Evolutionary conservation across 2,888 invertebrate species (phyloP), one percentile per base, ranked within the genome.

Genomic region (Tetragnatha montana): DNA sequence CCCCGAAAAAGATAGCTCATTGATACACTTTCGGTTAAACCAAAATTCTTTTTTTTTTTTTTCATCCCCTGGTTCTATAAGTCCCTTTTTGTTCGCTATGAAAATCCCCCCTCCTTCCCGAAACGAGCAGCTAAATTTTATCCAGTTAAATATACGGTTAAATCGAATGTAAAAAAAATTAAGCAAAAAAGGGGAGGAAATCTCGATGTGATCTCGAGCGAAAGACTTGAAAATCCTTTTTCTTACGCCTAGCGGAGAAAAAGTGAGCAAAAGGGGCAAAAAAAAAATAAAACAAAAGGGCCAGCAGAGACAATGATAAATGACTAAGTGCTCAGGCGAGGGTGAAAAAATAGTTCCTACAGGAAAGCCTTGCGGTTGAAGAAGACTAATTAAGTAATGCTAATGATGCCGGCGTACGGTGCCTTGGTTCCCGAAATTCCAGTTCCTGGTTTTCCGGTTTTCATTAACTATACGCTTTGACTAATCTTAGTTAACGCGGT

Each of bases 281-380:
- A 79, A 60, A 60, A 79, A 21, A 60, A 50, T 22, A 35, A 6
- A 71, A 81, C 21, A 70, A 49, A 71, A 50, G 17, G 51, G 22
- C 10, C 22, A n/a, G 71, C 79, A 86, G 60, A 86, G 85, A 86
- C 79, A 86, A 86, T 86, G 85, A 86, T 86, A 86, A 86, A 86
- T 86, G 85, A 79, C 22, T 82, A 35, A 51, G 60, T 51, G 49
- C 73, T 19, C 14, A 70, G 50, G 50, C 22, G 60, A 71, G 22
- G 60, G 0, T 14, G n/a, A 73, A 70, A 71, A 60, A 79, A n/a
- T n/a, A 70, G 12, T 60, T 35, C 69, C 35, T 19, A 19, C 8
- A 17, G 22, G 12, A 74, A 35, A 71, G 86, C 35, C 76, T 81
- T 81, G 87, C 71, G 81, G 75, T 75, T 87, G 81, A 87, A 76